Conservation (phyloP, 2,113 vertebrate species). For the Actenoides lindsayi region DNA sequence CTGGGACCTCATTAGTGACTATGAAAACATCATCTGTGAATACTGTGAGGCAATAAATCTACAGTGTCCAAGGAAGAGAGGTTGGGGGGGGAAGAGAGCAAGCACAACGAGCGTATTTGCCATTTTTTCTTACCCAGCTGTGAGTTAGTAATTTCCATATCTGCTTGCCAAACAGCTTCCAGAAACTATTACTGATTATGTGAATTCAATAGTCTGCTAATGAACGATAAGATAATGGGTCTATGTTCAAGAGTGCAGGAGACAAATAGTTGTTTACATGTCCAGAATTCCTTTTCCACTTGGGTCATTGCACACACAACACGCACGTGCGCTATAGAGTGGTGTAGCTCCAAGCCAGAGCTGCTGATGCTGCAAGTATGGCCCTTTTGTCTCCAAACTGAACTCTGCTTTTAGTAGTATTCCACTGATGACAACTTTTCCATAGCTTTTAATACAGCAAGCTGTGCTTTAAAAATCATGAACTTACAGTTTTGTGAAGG, state of each 20-base stretch:
- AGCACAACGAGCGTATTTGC: slow-evolving; percentile 53
- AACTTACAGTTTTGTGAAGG: background rate
- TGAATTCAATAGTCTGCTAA: slow-evolving; percentile 44
- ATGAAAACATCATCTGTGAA: slow-evolving; percentile 81
- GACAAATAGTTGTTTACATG: slow-evolving; percentile 52
- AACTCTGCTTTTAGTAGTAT: background rate
- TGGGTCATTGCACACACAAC: background rate
- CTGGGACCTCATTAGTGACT: slow-evolving; percentile 86
- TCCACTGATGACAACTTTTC: background rate
- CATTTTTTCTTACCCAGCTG: slow-evolving; percentile 41
- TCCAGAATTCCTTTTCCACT: slow-evolving; percentile 18
- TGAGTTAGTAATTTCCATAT: slow-evolving; percentile 60
- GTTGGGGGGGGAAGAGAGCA: slow-evolving; percentile 38
- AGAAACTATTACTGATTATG: slow-evolving; percentile 61
- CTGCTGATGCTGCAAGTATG: background rate
- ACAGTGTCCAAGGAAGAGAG: slow-evolving; percentile 51
- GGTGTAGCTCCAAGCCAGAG: background rate
- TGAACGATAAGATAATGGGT: slow-evolving; percentile 52
- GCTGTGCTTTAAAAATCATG: background rate
- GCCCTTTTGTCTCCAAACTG: background rate
- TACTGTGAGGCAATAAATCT: slow-evolving; percentile 79
- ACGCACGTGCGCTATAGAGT: background rate
- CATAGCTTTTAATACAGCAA: background rate
- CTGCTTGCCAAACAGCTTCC: slow-evolving; percentile 62
- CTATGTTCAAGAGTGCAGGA: slow-evolving; percentile 3